phyloP scores from a whole-genome alignment of 1,140 invertebrate species.

The Diachasma alloeum region DNA sequence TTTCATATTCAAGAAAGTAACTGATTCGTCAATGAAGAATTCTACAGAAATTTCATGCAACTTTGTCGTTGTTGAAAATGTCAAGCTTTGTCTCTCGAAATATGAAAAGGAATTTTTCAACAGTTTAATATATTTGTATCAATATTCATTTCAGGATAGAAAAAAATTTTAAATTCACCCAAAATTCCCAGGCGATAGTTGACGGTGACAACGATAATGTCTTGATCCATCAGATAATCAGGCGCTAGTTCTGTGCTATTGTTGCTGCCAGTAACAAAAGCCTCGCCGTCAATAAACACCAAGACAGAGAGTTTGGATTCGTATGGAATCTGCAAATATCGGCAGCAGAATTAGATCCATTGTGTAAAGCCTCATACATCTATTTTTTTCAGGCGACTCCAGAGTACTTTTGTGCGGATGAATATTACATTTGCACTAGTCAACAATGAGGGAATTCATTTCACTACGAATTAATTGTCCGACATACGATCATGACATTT shows the following conservation, averaged over 20 bases:
- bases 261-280: slow-evolving; percentile 61
- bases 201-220: slow-evolving; percentile 72
- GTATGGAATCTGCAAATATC: slow-evolving; percentile 20
- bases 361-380: neutral
- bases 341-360: neutral
- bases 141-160: neutral
- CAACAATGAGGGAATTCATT: slow-evolving; percentile 39
- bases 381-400: neutral
- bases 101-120: no score
- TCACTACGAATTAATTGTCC: neutral
- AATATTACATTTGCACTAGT: slow-evolving; percentile 3
- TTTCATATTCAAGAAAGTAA: no score
- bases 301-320: slow-evolving; percentile 61
- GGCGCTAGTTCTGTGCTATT: slow-evolving; percentile 55
- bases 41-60: no score
- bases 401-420: neutral
- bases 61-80: no score
- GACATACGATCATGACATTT: neutral
- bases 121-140: no score
- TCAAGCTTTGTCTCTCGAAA: no score
- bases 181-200: slow-evolving; percentile 74
- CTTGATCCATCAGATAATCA: slow-evolving; percentile 63
- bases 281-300: slow-evolving; percentile 67
- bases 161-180: slow-evolving; percentile 55
- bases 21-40: no score